Evolutionary conservation across 1,140 invertebrate species (phyloP).

Genomic region (Papilio xuthus): DNA sequence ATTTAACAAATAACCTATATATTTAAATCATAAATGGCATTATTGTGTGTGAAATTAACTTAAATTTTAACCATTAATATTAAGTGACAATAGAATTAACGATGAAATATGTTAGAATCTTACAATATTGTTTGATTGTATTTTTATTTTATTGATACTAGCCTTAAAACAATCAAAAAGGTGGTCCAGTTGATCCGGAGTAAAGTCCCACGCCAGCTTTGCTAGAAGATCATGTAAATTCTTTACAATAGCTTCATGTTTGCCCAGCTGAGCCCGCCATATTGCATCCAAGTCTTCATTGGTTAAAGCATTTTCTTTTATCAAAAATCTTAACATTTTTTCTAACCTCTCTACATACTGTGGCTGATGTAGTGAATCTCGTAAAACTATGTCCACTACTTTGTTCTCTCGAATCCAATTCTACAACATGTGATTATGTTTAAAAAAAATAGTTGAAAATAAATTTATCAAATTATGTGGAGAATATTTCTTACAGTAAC

Average conservation of each 20-base stretch:
- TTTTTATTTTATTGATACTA: conserved; percentile 29
- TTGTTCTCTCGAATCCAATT: conserved; percentile 98
- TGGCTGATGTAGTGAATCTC: conserved; percentile 98
- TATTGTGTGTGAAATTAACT: background rate
- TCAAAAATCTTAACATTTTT: conserved; percentile 98
- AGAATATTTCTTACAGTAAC: conserved; percentile 89
- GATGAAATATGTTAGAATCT: background rate
- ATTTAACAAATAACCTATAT: background rate
- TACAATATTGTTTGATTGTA: background rate
- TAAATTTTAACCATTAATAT: background rate
- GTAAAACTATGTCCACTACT: conserved; percentile 96
- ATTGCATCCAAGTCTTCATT: conserved; percentile 96
- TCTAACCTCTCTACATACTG: conserved; percentile 99
- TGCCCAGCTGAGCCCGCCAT: conserved; percentile 97
- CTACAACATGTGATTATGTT: conserved; percentile 77
- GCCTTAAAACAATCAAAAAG: conserved; percentile 99
- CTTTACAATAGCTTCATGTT: conserved; percentile 97
- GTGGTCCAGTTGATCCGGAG: conserved; percentile 97
- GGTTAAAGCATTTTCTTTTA: conserved; percentile 96
- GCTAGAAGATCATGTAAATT: conserved; percentile 98
- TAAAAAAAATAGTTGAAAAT: background rate
- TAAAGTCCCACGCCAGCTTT: conserved; percentile 99
- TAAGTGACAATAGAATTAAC: background rate
- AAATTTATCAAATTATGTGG: conserved; percentile 11
- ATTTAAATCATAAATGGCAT: background rate